Base-by-base conservation (phyloP, 2,113 vertebrate species). In the Nannobrachium achirus region DNA sequence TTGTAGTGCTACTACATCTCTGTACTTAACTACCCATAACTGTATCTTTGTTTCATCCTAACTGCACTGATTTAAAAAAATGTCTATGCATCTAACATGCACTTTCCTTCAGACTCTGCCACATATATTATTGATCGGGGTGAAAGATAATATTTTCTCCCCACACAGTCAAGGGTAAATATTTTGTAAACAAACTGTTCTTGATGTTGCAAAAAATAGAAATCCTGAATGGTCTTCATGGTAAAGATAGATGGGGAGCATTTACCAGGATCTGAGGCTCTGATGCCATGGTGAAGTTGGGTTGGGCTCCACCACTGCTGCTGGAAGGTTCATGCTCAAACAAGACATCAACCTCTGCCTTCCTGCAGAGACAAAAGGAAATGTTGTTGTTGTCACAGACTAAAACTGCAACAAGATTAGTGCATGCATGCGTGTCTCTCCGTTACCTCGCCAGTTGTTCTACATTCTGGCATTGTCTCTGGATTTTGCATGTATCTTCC, bases 221-320 rank as follows among this genome's bases (percentile, higher is more conserved):
- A n/a, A n/a, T n/a, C n/a, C n/a, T n/a, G n/a, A n/a, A n/a, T n/a
- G n/a, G n/a, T n/a, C n/a, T n/a, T n/a, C n/a, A n/a, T 33, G 6
- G 6, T 33, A 33, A 5, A 33, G 3, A 33, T 33, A 33, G 25
- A 33, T 33, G 3, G 7, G 1, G 10, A 14, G 45, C 1, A 65
- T 89, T 87, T 85, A 93, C 93, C 85, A 93, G 75, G 67, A 93
- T 89, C 53, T 89, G 83, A 18, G 92, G 83, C 52, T 92, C 91
- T 11, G 87, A 59, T 58, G 75, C 55, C 2, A 56, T n/a, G 68
- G 77, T 80, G 6, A 67, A 69, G 39, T 56, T 67, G 13, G 79
- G 20, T 5, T 14, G 40, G 15, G 84, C 72, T 7, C 58, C 10
- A 41, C 76, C 73, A 63, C 46, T 71, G 55, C 16, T 66, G 55